Conservation (phyloP, 2,888 invertebrate genomes). For the Heteromyza rotundicornis region DNA sequence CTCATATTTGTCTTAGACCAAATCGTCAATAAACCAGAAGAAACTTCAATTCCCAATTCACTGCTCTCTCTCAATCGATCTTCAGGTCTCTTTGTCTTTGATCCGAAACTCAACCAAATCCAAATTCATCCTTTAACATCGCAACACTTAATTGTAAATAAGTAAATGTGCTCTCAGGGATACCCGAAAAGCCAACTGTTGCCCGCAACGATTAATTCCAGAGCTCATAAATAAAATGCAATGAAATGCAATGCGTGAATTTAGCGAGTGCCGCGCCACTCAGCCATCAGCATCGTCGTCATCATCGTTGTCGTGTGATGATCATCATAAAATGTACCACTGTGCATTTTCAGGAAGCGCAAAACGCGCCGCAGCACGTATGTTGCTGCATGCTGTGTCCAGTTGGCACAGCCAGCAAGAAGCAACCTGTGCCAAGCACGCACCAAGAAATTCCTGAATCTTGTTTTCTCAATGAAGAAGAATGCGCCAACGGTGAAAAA, state of each 20-base stretch:
- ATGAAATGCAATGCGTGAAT: conserved; percentile 36
- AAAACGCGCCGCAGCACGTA: conserved; percentile 12
- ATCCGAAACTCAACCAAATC: neutral
- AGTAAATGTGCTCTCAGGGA: neutral
- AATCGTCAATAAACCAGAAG: no score
- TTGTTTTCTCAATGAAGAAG: conserved; percentile 50
- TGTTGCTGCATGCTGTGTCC: conserved; percentile 41
- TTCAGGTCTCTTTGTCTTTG: no score
- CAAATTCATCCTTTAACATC: neutral
- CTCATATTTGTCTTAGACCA: no score
- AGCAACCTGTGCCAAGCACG: conserved; percentile 59
- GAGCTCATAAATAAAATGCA: conserved; percentile 20
- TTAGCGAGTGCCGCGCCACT: conserved; percentile 33
- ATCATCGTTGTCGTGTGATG: no score
- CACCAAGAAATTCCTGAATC: conserved; percentile 58
- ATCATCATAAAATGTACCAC: no score
- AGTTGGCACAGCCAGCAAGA: conserved; percentile 9
- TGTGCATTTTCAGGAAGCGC: no score
- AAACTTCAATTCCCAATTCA: no score
- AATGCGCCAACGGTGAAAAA: conserved; percentile 34
- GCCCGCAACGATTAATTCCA: neutral
- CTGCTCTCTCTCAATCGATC: no score
- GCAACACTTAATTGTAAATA: neutral
- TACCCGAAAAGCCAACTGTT: neutral
- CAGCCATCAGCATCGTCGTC: conserved; percentile 24